Evolutionary conservation across 2,888 invertebrate species (phyloP), one percentile per base, ranked within the genome.

Genomic region (Drosophila mimetica): DNA sequence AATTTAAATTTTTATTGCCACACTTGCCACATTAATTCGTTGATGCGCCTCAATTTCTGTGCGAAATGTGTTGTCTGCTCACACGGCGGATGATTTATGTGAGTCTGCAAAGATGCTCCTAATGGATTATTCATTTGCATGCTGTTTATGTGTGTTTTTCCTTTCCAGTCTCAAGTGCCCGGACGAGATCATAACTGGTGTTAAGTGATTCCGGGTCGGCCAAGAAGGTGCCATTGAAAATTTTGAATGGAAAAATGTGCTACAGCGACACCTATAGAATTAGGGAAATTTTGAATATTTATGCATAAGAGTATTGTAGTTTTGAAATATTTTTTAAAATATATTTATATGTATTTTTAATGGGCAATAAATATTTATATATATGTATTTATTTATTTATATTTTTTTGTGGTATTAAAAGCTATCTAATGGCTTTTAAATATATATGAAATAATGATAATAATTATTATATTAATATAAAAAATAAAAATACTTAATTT

Each of bases 1-100:
- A 83, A 83, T 80, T 86, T 69, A 39, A 61, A 69, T 64, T 69
- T 81, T 81, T 77, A 84, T 86, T 81, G 78, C 81, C 52, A 65
- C 50, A 53, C 61, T 60, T 51, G 66, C 32, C 55, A 48, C 79
- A 82, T 76, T 73, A 75, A 73, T 82, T 81, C 69, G 59, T 66
- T 47, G 72, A 37, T 64, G 50, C 66, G 65, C 63, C 63, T 58
- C 42, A 48, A 85, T 64, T 61, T 50, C 39, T 34, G 63, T 25
- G 32, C 41, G 20, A 67, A 51, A 84, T 71, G 60, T 67, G 70
- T 46, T 41, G 14, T 14, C 44, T 53, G 47, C 64, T 77, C 74
- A 80, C 51, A 18, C 55, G 42, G 20, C 55, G 42, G 20, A 64
- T 64, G 64, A 52, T 66, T 50, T 39, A 28, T 39, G 37, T 14